Evolutionary conservation across 1,140 invertebrate species (phyloP).

Genomic region (Magallana angulata): DNA sequence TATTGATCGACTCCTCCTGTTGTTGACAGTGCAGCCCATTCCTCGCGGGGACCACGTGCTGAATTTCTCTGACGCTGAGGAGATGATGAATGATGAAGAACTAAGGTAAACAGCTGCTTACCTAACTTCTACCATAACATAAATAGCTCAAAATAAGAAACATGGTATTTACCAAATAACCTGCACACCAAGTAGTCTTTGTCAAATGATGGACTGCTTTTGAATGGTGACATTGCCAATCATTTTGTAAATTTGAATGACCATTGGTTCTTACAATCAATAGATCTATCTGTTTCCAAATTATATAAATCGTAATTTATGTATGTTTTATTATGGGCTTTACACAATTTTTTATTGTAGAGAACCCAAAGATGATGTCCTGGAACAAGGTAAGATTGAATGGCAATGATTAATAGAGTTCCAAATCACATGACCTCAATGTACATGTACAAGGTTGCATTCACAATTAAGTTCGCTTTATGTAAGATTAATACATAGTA

Average conservation of each 20-base stretch:
- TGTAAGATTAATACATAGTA: no score
- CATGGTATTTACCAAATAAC: no score
- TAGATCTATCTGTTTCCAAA: no score
- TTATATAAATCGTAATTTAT: no score
- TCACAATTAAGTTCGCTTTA: no score
- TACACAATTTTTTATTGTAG: constrained; percentile 62
- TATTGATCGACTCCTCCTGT: background rate
- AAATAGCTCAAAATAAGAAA: background rate
- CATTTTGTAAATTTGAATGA: no score
- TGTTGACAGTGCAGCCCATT: constrained; percentile 79
- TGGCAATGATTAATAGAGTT: background rate
- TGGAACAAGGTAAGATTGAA: constrained; percentile 84
- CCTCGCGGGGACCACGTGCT: constrained; percentile 85
- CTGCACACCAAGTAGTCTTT: no score
- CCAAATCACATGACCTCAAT: no score
- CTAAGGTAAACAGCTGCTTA: constrained; percentile 80
- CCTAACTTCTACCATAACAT: background rate
- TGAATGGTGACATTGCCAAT: no score
- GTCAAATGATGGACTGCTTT: no score
- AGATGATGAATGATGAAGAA: constrained; percentile 91
- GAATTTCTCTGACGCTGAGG: constrained; percentile 95
- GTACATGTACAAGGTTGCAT: no score
- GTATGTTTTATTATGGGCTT: background rate
- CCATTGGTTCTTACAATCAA: no score
- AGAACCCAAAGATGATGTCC: constrained; percentile 88